Conservation (phyloP, 2,113 vertebrate genomes). For the Aegotheles bennettii region DNA sequence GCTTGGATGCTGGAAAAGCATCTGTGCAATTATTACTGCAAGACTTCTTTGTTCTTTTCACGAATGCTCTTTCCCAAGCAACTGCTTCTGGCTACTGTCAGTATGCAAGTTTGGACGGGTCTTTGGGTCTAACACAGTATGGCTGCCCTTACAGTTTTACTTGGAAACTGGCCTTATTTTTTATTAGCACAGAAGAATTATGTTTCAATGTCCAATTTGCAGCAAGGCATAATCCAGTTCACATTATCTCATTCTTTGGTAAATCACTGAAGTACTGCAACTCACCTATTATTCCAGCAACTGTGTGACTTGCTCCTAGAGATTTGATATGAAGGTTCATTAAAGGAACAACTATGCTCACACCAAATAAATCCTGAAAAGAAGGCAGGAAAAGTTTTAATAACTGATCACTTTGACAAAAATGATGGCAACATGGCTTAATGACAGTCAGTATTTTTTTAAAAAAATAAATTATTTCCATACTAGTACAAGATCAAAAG, state of each 20-base stretch:
- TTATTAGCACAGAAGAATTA: background rate
- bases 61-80: background rate
- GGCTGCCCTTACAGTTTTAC: background rate
- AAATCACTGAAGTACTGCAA: background rate
- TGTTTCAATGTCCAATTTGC: background rate
- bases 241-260: background rate
- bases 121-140: background rate
- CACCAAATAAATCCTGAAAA: conserved; percentile 91
- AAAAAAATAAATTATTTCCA: background rate
- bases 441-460: background rate
- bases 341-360: conserved; percentile 94
- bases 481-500: background rate
- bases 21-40: background rate
- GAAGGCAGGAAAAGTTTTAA: background rate
- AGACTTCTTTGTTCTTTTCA: background rate
- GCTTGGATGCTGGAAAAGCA: background rate
- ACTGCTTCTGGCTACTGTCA: background rate
- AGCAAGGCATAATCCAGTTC: background rate
- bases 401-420: background rate
- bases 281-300: conserved; percentile 91
- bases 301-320: conserved; percentile 88
- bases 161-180: background rate
- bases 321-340: conserved; percentile 89
- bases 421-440: background rate
- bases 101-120: background rate